Percentiles rank a stretch among this genome's conserved stretches.
phyloP scores from a whole-genome alignment of 2,113 vertebrate genomes.

The Psophia crepitans region DNA sequence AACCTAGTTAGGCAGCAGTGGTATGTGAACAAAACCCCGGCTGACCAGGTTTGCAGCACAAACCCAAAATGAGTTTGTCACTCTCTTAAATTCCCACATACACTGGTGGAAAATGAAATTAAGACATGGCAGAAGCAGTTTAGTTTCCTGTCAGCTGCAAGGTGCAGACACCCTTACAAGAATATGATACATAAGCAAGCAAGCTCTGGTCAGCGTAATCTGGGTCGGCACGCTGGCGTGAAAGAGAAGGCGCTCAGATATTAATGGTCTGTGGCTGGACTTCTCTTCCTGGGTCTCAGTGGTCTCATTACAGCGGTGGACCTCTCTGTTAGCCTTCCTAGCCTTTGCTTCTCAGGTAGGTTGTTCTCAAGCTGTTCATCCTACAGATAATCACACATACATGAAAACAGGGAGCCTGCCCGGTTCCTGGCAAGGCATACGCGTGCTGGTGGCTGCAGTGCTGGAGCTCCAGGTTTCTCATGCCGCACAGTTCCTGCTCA shows the following conservation, averaged over 20 bases:
- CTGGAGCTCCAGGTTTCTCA: background rate
- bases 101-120: constrained; percentile 8
- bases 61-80: constrained; percentile 56
- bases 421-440: background rate
- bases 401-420: background rate
- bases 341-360: background rate
- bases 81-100: constrained; percentile 3
- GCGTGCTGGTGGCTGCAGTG: fast-evolving
- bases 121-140: constrained; percentile 46
- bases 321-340: background rate
- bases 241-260: background rate
- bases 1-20: background rate
- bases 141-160: background rate
- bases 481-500: background rate
- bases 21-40: background rate
- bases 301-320: background rate
- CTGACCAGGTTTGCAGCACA: background rate
- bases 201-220: background rate
- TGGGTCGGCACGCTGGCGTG: background rate
- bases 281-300: background rate
- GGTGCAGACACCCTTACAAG: background rate
- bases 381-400: background rate
- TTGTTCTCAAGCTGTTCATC: background rate
- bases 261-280: background rate
- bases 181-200: background rate